Percentiles rank a stretch among this genome's conserved stretches.
phyloP scores from a whole-genome alignment of 2,888 invertebrate species.

The Ochropleura leucogaster region DNA sequence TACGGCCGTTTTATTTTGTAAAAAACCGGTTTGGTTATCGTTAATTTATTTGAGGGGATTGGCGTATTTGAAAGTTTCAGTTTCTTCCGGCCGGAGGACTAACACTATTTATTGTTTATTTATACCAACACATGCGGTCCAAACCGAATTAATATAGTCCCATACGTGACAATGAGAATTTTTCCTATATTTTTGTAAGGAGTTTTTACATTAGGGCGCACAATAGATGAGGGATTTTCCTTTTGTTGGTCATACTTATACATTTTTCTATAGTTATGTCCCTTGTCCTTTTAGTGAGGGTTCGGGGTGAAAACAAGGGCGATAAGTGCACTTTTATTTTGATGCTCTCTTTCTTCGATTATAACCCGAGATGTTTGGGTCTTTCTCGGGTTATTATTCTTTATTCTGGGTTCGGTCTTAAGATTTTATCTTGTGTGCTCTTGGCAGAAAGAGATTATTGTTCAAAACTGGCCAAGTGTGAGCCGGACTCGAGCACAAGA shows the following conservation, averaged over 20 bases:
- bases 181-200: conserved; percentile 36
- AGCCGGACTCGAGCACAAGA: background rate
- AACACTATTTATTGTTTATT: background rate
- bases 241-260: conserved; percentile 46
- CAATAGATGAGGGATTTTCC: conserved; percentile 48
- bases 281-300: conserved; percentile 37
- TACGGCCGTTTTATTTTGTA: too few relatives aligned
- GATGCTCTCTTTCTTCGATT: conserved; percentile 41
- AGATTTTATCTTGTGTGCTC: conserved; percentile 12
- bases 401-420: conserved; percentile 33
- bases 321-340: conserved; percentile 61
- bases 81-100: too few relatives aligned
- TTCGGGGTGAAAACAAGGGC: conserved; percentile 42
- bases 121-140: conserved; percentile 24
- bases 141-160: conserved; percentile 47
- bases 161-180: conserved; percentile 59
- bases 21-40: too few relatives aligned
- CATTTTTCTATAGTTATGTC: conserved; percentile 40
- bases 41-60: too few relatives aligned
- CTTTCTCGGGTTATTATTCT: conserved; percentile 27
- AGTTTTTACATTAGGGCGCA: conserved; percentile 57
- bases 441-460: conserved; percentile 7
- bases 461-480: background rate
- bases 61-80: too few relatives aligned
- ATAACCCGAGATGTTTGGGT: conserved; percentile 27